Percentiles rank a stretch among this genome's conserved stretches.
Conservation (phyloP, 2,888 invertebrate genomes). For the Polyommatus icarus region DNA sequence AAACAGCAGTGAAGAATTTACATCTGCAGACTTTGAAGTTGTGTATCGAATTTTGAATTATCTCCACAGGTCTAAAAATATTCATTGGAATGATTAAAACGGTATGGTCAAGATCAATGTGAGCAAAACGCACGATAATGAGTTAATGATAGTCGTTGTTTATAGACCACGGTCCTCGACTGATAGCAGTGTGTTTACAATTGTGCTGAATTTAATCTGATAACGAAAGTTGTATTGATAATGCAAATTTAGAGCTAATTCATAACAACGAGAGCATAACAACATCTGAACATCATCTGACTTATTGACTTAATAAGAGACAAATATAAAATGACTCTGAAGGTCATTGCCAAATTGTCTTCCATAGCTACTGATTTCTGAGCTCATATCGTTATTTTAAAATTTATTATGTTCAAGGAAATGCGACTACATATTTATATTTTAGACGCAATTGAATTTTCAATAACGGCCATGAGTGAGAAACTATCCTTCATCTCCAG, state of each 20-base stretch:
- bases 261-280: conserved; percentile 35
- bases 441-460: background rate
- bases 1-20: background rate
- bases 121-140: conserved; percentile 39
- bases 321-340: conserved; percentile 13
- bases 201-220: conserved; percentile 46
- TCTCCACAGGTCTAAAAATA: conserved; percentile 18
- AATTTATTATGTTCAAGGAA: background rate
- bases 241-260: conserved; percentile 38
- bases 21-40: background rate
- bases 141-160: conserved; percentile 47
- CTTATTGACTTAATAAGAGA: conserved; percentile 4
- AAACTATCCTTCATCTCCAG: background rate
- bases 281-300: conserved; percentile 8
- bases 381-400: background rate
- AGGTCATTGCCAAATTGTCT: conserved; percentile 17
- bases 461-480: background rate
- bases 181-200: conserved; percentile 62
- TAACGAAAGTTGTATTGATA: conserved; percentile 42
- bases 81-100: conserved; percentile 36
- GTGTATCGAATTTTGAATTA: conserved; percentile 3
- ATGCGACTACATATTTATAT: background rate
- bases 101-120: conserved; percentile 50
- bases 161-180: conserved; percentile 51
- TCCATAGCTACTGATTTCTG: background rate